A percentile compares a stretch with the other conserved stretches of the same genome.
Conservation (phyloP, 2,797 vertebrate genomes). For the Avahi laniger region DNA sequence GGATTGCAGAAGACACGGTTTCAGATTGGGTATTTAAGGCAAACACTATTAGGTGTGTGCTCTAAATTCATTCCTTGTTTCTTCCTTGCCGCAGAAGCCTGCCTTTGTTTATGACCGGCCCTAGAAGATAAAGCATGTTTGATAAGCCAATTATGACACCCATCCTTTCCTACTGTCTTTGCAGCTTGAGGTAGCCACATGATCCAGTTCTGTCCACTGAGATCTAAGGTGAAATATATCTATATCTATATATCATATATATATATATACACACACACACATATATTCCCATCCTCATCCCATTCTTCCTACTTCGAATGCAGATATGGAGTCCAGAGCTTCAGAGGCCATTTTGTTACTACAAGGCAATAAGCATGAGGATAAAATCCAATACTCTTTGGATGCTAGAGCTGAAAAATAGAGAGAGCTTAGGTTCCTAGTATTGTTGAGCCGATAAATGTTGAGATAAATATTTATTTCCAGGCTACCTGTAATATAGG, state of each 20-base stretch:
- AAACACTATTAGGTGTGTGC: background rate
- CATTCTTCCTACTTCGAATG: constrained; percentile 6
- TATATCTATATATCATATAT: background rate
- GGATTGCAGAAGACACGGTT: constrained; percentile 9
- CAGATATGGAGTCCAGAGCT: background rate
- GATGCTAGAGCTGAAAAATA: background rate
- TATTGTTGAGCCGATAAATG: background rate
- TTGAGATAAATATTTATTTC: background rate
- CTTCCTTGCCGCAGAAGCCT: background rate
- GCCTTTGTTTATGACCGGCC: background rate
- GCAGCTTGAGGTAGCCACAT: background rate
- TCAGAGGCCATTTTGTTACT: background rate
- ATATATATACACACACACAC: background rate
- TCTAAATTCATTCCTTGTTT: background rate
- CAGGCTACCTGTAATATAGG: background rate
- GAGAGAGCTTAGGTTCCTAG: background rate
- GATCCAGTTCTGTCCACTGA: background rate
- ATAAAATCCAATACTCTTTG: background rate
- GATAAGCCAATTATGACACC: background rate
- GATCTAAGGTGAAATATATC: background rate
- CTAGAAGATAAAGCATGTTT: background rate
- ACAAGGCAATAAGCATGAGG: background rate
- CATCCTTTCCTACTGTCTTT: background rate
- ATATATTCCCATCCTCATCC: background rate
- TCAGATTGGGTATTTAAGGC: background rate